phyloP scores from a whole-genome alignment of 2,797 vertebrate genomes.

The Parotocinclus haroldoi region DNA sequence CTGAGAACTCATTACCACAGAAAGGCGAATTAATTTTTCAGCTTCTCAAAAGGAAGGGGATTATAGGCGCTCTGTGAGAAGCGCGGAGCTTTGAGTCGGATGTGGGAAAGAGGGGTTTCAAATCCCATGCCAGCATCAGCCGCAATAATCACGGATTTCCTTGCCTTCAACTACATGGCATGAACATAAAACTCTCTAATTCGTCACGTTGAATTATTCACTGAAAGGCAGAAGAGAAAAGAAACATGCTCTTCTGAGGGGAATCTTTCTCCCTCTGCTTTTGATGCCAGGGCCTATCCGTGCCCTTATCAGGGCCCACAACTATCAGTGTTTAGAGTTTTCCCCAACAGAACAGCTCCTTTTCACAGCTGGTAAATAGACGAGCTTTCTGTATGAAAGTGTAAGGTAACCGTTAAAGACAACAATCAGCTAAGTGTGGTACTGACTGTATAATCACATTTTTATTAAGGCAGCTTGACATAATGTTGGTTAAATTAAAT shows the following conservation, averaged over 20 bases:
- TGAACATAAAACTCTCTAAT: constrained; percentile 49
- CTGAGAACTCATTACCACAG: constrained; percentile 11
- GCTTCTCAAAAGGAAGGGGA: constrained; percentile 16
- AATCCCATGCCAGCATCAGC: constrained; percentile 31
- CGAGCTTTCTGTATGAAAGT: constrained; percentile 4
- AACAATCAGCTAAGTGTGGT: constrained; percentile 1
- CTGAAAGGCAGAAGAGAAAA: constrained; percentile 28
- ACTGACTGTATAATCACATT: constrained; percentile 15
- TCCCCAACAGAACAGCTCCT: constrained; percentile 5
- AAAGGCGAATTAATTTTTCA: constrained; percentile 7
- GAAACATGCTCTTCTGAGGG: constrained; percentile 7
- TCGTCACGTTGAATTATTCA: constrained; percentile 54
- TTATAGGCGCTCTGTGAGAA: constrained; percentile 18
- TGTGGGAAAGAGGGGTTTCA: constrained; percentile 1
- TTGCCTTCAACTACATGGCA: constrained; percentile 29
- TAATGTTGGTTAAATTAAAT: neutral
- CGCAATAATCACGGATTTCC: constrained; percentile 38
- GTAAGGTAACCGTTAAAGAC: constrained; percentile 4
- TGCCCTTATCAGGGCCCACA: too few species aligned
- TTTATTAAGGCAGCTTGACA: constrained; percentile 1
- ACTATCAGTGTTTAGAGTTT: constrained; percentile 22
- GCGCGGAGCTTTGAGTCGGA: neutral
- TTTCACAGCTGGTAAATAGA: constrained; percentile 4
- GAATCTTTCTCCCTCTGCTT: constrained; percentile 3
- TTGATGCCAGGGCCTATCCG: constrained; percentile 18